Evolutionary conservation across 2,797 vertebrate genomes (phyloP), one percentile per base, ranked within the genome.

Genomic region (Lophotriccus pileatus): DNA sequence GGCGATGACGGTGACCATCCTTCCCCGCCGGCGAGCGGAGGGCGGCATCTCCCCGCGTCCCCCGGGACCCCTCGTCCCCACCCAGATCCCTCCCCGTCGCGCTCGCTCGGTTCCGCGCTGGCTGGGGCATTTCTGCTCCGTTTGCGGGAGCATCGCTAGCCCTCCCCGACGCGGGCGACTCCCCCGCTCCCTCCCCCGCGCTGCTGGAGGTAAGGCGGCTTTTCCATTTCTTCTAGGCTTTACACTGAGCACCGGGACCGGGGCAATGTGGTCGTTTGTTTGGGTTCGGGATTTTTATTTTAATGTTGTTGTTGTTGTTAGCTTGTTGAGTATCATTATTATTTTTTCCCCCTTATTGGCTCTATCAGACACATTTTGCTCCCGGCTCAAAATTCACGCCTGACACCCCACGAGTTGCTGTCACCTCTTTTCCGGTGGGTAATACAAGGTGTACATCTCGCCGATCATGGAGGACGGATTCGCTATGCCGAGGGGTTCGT

Each of bases 381-480:
- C 85, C 55, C 84, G 20, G 32, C 68, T 84, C 49, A 34, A 62
- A 84, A 94, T 43, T 70, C 66, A 55, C n/a, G n/a, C 84, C 78
- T 28, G 87, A 50, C 58, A 34, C 60, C 49, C 78, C 82, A 78
- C 70, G 78, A 84, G 76, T 24, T 19, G 69, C 39, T 37, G 87
- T 95, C 97, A 99, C 99, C 99, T 99, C 96, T 98, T 98, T 76
- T 98, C 98, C 34, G 98, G 96, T 0, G 99, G 98, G 93, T 98
- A 98, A 90, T 98, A 99, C 88, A 99, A 96, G 36, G 98, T 97
- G 96, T 98, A 99, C 94, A 98, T 87, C 87, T 99, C 98, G 69
- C 98, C 98, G 43, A 97, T 96, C 81, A 98, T 88, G 68, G 99
- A 98, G 84, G 98, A 97, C 49, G 98, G 97, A 96, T 98, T 98